These are phyloP conservation scores for Xiphydria camelus DNA, from an alignment of 2,888 invertebrate genomes.

Conservation along the genomic window DNA sequence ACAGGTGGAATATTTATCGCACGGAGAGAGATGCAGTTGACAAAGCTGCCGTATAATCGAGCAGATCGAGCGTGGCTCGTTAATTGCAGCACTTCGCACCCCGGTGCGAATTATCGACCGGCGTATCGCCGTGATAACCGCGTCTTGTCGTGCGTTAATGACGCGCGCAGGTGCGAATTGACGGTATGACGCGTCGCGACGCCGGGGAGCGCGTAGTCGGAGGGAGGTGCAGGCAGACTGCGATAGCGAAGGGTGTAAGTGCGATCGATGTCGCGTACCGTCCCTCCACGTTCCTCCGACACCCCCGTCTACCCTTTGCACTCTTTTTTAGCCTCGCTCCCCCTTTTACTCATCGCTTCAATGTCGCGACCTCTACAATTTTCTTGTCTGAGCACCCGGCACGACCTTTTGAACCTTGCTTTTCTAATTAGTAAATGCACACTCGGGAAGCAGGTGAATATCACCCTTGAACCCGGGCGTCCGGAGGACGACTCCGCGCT, in stretches of 20 bases:
- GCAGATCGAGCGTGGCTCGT: too few species aligned
- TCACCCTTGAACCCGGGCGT: not conserved
- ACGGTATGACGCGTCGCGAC: constrained; percentile 14
- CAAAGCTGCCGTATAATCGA: too few species aligned
- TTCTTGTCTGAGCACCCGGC: constrained; percentile 17
- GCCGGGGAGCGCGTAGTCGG: constrained; percentile 9
- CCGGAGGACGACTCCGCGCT: too few species aligned
- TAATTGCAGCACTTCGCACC: too few species aligned
- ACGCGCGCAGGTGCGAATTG: not conserved
- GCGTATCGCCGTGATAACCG: not conserved
- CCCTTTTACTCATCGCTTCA: constrained; percentile 20
- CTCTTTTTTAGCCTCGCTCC: constrained; percentile 10
- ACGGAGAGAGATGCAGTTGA: too few species aligned
- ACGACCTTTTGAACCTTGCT: constrained; percentile 20
- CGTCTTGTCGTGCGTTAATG: constrained; percentile 3
- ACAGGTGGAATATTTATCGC: too few species aligned
- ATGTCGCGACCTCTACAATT: constrained; percentile 36
- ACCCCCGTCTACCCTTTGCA: constrained; percentile 18
- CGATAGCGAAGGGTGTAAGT: constrained; percentile 33
- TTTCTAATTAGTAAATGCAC: constrained; percentile 41
- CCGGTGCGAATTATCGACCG: not conserved
- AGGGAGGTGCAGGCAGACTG: constrained; percentile 19
- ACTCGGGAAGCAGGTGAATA: too few species aligned
- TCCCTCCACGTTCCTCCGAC: constrained; percentile 21
- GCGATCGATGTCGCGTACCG: constrained; percentile 42